Percentiles rank a stretch among this genome's conserved stretches.
Conservation (phyloP, 2,888 invertebrate genomes). For the Oeneis ivallda region DNA sequence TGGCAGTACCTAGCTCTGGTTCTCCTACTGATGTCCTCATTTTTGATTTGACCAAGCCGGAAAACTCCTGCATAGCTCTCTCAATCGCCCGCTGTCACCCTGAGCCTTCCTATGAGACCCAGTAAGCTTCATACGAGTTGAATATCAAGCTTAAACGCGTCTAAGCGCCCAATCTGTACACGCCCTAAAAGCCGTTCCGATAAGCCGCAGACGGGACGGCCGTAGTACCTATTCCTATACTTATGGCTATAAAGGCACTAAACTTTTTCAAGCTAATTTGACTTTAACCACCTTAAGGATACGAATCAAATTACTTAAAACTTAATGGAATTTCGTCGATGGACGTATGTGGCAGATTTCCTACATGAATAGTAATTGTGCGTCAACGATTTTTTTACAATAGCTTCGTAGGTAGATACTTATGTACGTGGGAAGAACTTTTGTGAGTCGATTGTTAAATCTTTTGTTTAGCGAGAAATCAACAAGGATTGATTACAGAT, state of each 20-base stretch:
- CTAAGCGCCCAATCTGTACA: neutral
- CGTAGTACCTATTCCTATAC: conserved; percentile 9
- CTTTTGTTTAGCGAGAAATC: conserved; percentile 18
- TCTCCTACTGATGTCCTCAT: no score
- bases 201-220: conserved; percentile 39
- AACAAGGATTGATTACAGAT: conserved; percentile 21
- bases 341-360: conserved; percentile 15
- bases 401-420: conserved; percentile 1
- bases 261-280: conserved; percentile 27
- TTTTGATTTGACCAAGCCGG: no score
- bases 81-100: no score
- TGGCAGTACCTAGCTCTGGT: no score
- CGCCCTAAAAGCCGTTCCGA: conserved; percentile 28
- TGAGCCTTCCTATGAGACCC: no score
- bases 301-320: conserved; percentile 26
- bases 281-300: conserved; percentile 24
- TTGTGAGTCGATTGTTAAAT: conserved; percentile 24
- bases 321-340: conserved; percentile 9
- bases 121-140: no score
- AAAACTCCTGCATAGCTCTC: no score
- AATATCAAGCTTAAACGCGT: neutral
- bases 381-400: conserved; percentile 29
- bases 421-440: conserved; percentile 20
- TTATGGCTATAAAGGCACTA: conserved; percentile 18
- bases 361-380: conserved; percentile 26